Evolutionary conservation across 2,888 invertebrate genomes (phyloP).

Genomic region (Ormyrus pomaceus): DNA sequence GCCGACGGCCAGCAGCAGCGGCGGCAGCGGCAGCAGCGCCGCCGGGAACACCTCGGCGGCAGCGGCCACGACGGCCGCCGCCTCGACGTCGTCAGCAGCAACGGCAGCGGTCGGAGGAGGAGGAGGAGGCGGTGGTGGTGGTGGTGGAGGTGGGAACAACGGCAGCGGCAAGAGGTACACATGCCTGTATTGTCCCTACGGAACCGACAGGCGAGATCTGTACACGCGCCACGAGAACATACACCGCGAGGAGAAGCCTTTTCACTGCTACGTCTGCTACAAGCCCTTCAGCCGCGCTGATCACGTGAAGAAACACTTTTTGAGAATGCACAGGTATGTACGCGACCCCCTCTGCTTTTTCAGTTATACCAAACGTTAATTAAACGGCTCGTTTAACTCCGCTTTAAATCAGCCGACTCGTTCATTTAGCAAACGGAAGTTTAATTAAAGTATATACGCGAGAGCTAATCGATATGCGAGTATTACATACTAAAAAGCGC

Average conservation of each 20-base stretch:
- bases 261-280: slow-evolving; percentile 94
- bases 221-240: slow-evolving; percentile 95
- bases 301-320: slow-evolving; percentile 95
- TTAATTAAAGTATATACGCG: no score
- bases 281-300: slow-evolving; percentile 96
- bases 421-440: no score
- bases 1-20: neutral
- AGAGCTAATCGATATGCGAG: no score
- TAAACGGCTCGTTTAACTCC: no score
- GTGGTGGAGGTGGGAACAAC: slow-evolving; percentile 61
- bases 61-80: no score
- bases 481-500: no score
- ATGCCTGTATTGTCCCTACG: slow-evolving; percentile 92
- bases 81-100: slow-evolving; percentile 19
- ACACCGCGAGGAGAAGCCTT: slow-evolving; percentile 94
- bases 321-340: slow-evolving; percentile 86
- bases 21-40: no score
- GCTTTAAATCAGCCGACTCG: no score
- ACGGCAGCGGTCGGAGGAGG: slow-evolving; percentile 50
- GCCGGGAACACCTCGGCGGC: no score
- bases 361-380: no score
- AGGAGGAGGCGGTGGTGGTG: slow-evolving; percentile 7
- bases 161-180: slow-evolving; percentile 84
- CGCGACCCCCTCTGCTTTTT: no score
- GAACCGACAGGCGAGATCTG: slow-evolving; percentile 92